Conservation (phyloP, 2,888 invertebrate species). For the Hartigia nigra region DNA sequence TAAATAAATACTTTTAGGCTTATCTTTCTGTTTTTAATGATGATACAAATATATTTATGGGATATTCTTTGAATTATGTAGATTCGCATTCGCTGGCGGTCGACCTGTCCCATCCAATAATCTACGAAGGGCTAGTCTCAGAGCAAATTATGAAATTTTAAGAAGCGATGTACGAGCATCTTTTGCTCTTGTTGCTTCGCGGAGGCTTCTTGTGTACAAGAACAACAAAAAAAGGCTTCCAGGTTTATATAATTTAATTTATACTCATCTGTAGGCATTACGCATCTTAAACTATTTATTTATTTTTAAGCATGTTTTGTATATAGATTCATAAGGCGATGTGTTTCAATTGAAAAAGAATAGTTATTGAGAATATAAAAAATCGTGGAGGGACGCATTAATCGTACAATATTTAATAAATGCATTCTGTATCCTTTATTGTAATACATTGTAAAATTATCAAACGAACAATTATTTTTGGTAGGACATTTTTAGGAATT, state of each 20-base stretch:
- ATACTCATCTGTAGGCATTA: conserved; percentile 27
- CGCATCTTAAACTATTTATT: conserved; percentile 10
- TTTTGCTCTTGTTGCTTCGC: conserved; percentile 58
- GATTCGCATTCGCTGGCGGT: conserved; percentile 62
- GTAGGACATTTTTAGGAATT: not conserved
- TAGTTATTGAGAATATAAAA: not conserved
- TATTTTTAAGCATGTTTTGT: conserved; percentile 2
- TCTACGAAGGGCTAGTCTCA: conserved; percentile 56
- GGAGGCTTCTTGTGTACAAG: conserved; percentile 58
- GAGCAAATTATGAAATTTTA: conserved; percentile 62
- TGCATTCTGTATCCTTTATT: not conserved
- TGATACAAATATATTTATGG: conserved; percentile 5
- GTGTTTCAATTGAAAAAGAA: not conserved
- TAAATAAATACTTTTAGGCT: conserved; percentile 24
- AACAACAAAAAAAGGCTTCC: conserved; percentile 51
- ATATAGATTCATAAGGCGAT: not conserved
- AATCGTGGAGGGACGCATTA: not conserved
- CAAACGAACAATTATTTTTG: not conserved
- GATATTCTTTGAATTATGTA: conserved; percentile 24
- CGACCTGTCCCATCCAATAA: conserved; percentile 59
- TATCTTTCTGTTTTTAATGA: not conserved
- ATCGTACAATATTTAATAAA: not conserved
- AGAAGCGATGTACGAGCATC: conserved; percentile 59
- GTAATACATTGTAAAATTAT: not conserved
- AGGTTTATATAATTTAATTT: conserved; percentile 33